Percentiles rank a stretch among this genome's conserved stretches.
Evolutionary conservation across 2,888 invertebrate genomes (phyloP).

Genomic region (Drosophila anomelani): DNA sequence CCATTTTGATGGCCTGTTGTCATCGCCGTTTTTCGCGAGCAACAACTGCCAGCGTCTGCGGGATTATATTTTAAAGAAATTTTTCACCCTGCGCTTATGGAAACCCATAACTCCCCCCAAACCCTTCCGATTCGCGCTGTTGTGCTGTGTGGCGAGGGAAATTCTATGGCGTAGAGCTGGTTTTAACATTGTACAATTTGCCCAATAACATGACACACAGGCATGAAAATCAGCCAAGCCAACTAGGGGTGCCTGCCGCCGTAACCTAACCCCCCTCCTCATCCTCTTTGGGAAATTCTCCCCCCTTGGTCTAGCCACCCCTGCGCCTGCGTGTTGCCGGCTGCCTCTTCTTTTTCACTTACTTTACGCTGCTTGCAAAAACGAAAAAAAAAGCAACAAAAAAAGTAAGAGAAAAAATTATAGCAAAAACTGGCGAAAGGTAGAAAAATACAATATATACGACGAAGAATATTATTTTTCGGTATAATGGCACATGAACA

Average conservation of each 20-base stretch:
- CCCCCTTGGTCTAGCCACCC: constrained; percentile 49
- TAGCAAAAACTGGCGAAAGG: constrained; percentile 39
- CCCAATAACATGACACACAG: constrained; percentile 75
- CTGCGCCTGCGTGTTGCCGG: constrained; percentile 72
- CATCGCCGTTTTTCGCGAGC: constrained; percentile 40
- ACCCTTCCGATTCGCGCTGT: background rate
- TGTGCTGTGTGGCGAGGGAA: constrained; percentile 16
- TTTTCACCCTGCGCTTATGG: constrained; percentile 38
- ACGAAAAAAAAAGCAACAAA: constrained; percentile 48
- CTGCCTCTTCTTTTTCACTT: constrained; percentile 52
- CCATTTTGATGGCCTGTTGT: constrained; percentile 16
- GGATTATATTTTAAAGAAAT: constrained; percentile 44
- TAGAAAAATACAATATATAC: constrained; percentile 41
- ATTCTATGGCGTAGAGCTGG: constrained; percentile 48
- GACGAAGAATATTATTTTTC: constrained; percentile 74
- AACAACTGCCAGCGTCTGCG: constrained; percentile 37
- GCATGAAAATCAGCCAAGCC: constrained; percentile 54
- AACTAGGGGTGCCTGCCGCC: constrained; percentile 64
- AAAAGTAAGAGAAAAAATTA: constrained; percentile 23
- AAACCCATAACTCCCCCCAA: constrained; percentile 13
- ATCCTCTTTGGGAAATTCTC: background rate
- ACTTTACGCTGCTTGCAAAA: constrained; percentile 71
- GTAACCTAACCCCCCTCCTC: background rate
- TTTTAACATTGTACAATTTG: constrained; percentile 70
- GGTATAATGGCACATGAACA: constrained; percentile 78